Percentiles rank a stretch among this genome's conserved stretches.
Evolutionary conservation across 2,113 vertebrate species (phyloP).

Genomic region (Passer domesticus): DNA sequence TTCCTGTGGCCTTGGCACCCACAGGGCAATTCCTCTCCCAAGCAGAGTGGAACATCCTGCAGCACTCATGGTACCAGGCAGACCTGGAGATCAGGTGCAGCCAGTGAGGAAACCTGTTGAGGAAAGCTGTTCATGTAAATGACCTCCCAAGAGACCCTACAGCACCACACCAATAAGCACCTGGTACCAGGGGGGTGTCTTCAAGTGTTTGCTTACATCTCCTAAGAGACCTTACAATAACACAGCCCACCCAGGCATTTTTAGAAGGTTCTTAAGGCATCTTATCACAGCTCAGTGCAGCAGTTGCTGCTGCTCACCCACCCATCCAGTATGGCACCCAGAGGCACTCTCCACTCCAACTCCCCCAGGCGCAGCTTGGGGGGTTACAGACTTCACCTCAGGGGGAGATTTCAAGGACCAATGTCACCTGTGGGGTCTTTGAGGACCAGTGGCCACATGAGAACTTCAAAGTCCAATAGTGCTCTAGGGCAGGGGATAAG

Average conservation of each 20-base stretch:
- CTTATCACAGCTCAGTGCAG: background rate
- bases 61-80: accelerated
- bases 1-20: background rate
- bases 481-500: background rate
- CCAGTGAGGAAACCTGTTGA: background rate
- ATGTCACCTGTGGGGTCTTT: background rate
- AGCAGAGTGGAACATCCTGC: background rate
- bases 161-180: background rate
- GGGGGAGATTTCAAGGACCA: background rate
- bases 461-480: background rate
- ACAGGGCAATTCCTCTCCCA: background rate
- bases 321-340: background rate
- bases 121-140: background rate
- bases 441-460: background rate
- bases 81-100: background rate
- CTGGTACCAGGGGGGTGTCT: background rate
- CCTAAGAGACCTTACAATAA: background rate
- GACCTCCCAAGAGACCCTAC: background rate
- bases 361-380: background rate
- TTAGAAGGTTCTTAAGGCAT: background rate
- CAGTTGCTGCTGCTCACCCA: background rate
- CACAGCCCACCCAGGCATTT: background rate
- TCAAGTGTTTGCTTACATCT: background rate
- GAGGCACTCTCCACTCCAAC: background rate
- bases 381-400: background rate